phyloP scores from a whole-genome alignment of 2,113 vertebrate species.

The Gadus macrocephalus region DNA sequence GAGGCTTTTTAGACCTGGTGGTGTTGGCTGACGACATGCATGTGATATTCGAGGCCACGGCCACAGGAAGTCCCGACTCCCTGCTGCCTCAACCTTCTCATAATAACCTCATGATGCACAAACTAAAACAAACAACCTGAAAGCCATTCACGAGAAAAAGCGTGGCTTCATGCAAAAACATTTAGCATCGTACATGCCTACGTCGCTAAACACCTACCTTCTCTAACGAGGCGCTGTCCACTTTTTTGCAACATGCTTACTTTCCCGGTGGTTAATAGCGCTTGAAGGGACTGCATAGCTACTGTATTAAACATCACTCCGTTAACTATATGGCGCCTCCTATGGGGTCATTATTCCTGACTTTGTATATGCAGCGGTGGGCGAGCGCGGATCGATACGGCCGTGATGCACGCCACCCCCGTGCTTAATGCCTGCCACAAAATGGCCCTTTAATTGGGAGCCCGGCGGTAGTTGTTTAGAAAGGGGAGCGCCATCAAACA shows the following conservation, averaged over 20 bases:
- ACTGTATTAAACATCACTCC: slow-evolving; percentile 1
- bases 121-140: not conserved
- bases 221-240: too few species aligned
- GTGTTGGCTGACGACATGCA: slow-evolving; percentile 71
- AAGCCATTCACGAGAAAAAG: not conserved
- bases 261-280: not conserved
- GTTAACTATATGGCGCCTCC: slow-evolving; percentile 26
- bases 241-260: too few species aligned
- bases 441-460: slow-evolving; percentile 75
- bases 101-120: not conserved
- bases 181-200: too few species aligned
- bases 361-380: slow-evolving; percentile 58
- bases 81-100: not conserved
- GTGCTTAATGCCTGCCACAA: slow-evolving; percentile 65
- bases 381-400: slow-evolving; percentile 68
- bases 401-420: slow-evolving; percentile 53
- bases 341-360: slow-evolving; percentile 52
- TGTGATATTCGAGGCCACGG: slow-evolving; percentile 73
- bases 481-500: slow-evolving; percentile 64
- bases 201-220: too few species aligned
- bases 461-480: slow-evolving; percentile 43
- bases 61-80: slow-evolving; percentile 21
- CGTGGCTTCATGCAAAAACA: too few species aligned
- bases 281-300: not conserved
- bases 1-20: slow-evolving; percentile 68